These are phyloP conservation scores for Thyatira batis DNA, from an alignment of 2,888 invertebrate genomes.

Conservation along the genomic window DNA sequence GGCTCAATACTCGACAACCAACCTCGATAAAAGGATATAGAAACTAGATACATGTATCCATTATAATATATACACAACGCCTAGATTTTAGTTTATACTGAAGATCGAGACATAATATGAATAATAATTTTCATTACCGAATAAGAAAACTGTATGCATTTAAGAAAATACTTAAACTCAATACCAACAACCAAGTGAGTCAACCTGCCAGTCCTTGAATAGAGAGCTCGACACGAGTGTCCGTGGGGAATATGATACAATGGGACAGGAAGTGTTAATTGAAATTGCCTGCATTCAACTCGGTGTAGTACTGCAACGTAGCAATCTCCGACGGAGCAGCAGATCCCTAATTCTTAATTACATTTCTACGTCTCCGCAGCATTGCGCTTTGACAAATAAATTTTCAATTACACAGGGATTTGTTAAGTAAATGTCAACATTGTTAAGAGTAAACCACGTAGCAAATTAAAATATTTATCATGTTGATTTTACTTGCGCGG, in stretches of 20 bases:
- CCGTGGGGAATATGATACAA: conserved; percentile 5
- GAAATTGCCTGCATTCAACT: conserved; percentile 13
- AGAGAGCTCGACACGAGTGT: not conserved
- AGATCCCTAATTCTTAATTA: conserved; percentile 12
- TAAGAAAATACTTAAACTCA: not conserved
- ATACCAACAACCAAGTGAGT: not conserved
- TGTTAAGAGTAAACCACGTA: not conserved
- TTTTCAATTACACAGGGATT: not conserved
- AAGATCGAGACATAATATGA: not conserved
- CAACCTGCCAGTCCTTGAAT: not conserved
- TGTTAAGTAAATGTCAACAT: not conserved
- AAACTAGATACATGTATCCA: not conserved
- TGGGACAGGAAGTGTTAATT: conserved; percentile 23
- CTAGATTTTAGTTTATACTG: not conserved
- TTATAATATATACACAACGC: too few species aligned
- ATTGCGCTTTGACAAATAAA: conserved; percentile 4
- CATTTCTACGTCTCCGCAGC: conserved; percentile 3
- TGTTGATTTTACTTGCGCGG: not conserved
- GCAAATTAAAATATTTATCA: not conserved
- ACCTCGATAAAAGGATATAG: conserved; percentile 3
- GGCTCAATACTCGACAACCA: not conserved
- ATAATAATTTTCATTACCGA: not conserved
- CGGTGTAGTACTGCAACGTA: conserved; percentile 7
- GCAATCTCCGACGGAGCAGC: conserved; percentile 5
- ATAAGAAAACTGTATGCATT: not conserved